Evolutionary conservation across 2,888 invertebrate species (phyloP).

Genomic region (Zaprionus lineosus): DNA sequence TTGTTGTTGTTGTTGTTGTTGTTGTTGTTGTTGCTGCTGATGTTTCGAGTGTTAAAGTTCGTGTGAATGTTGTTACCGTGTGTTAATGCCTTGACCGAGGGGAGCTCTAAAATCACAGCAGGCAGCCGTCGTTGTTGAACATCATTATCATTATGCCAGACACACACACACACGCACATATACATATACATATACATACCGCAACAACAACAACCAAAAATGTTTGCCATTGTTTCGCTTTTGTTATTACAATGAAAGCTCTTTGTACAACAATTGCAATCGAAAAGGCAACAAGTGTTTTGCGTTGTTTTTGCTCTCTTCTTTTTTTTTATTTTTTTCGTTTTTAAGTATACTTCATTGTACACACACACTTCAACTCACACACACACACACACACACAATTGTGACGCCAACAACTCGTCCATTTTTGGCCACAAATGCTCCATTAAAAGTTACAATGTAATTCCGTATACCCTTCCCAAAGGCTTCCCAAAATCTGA

Average conservation of each 20-base stretch:
- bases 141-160: conserved; percentile 69
- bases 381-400: conserved; percentile 19
- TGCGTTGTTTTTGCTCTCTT: conserved; percentile 12
- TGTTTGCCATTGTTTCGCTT: conserved; percentile 64
- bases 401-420: conserved; percentile 57
- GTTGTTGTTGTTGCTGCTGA: conserved; percentile 21
- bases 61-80: conserved; percentile 62
- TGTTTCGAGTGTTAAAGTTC: conserved; percentile 70
- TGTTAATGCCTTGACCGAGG: conserved; percentile 9
- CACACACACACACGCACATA: conserved; percentile 6
- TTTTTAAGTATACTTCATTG: conserved; percentile 7
- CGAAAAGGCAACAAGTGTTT: conserved; percentile 68
- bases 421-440: conserved; percentile 74
- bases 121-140: conserved; percentile 47
- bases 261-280: conserved; percentile 67
- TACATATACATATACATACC: conserved; percentile 19
- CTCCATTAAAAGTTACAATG: conserved; percentile 68
- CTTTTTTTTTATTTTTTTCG: conserved; percentile 6
- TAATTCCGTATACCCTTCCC: conserved; percentile 33
- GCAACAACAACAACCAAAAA: conserved; percentile 31
- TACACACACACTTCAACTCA: conserved; percentile 4
- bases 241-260: conserved; percentile 76
- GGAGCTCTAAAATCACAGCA: conserved; percentile 27
- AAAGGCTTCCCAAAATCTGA: too few species aligned
- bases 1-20: conserved; percentile 2